phyloP scores from a whole-genome alignment of 2,113 vertebrate species.

The Myiozetetes cayanensis region DNA sequence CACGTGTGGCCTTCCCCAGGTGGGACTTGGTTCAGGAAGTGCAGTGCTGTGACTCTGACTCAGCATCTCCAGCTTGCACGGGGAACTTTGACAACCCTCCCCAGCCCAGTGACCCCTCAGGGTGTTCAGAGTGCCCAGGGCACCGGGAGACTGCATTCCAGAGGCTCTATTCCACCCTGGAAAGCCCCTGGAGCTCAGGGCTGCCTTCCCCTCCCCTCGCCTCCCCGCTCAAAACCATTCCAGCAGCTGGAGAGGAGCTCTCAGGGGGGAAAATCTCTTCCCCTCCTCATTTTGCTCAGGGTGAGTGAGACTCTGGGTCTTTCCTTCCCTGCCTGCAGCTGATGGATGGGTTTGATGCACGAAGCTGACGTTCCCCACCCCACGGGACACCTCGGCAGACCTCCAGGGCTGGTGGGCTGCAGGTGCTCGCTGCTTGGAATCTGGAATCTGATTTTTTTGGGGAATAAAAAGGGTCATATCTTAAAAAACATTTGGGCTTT shows the following conservation, averaged over 20 bases:
- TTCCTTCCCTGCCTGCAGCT: background rate
- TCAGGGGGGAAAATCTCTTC: background rate
- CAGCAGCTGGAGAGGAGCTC: background rate
- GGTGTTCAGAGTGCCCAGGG: too few relatives aligned
- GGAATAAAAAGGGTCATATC: background rate
- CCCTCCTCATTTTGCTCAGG: background rate
- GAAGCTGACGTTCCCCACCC: background rate
- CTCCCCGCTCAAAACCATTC: background rate
- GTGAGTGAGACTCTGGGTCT: background rate
- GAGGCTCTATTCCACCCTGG: background rate
- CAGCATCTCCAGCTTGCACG: background rate
- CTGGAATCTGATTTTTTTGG: background rate
- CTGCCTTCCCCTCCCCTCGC: background rate
- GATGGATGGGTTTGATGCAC: background rate
- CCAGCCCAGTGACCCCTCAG: background rate
- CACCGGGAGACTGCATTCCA: background rate
- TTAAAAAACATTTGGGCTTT: background rate
- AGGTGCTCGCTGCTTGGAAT: background rate
- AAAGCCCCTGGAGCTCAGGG: background rate
- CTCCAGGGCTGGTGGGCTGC: background rate
- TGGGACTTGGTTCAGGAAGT: background rate
- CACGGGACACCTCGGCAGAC: background rate
- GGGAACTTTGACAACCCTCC: background rate
- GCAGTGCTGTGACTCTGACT: fast-evolving
- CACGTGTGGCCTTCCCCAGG: background rate